Conservation (phyloP, 37 sponge, comb jelly and placozoan genomes). For the Axinella damicornis region DNA sequence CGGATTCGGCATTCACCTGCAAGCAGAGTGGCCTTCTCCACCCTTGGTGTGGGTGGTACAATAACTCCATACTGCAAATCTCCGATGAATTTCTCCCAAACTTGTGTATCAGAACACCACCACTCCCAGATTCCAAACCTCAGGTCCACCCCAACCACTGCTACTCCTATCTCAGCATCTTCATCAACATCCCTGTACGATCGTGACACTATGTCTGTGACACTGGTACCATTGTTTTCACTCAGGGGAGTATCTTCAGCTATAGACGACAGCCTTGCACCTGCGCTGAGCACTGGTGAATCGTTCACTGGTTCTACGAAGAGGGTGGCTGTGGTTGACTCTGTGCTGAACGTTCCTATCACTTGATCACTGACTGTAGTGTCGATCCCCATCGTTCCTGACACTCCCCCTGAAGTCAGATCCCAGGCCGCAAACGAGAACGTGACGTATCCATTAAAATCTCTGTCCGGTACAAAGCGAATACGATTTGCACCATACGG, state of each 20-base stretch:
- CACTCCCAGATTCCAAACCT: constrained; percentile 88
- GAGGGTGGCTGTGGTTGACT: constrained; percentile 56
- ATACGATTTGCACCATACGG: constrained; percentile 54
- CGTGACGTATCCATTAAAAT: constrained; percentile 76
- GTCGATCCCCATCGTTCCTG: constrained; percentile 60
- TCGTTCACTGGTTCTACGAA: constrained; percentile 87
- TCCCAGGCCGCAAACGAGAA: constrained; percentile 91
- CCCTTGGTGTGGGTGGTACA: constrained; percentile 67
- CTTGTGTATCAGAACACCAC: constrained; percentile 53
- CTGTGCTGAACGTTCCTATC: constrained; percentile 78
- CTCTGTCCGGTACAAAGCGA: constrained; percentile 72
- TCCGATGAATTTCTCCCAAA: constrained; percentile 83
- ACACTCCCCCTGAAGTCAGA: constrained; percentile 66
- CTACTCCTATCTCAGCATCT: constrained; percentile 69
- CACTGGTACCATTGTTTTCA: constrained; percentile 78
- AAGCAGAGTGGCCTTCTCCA: constrained; percentile 85
- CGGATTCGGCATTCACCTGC: constrained; percentile 75
- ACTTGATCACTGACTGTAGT: constrained; percentile 47
- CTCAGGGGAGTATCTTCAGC: constrained; percentile 63
- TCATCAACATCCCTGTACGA: constrained; percentile 78
- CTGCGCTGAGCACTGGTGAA: constrained; percentile 67
- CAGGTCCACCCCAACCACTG: constrained; percentile 84
- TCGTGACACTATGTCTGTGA: constrained; percentile 72
- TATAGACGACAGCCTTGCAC: constrained; percentile 44
- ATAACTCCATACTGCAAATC: constrained; percentile 74